Conservation (phyloP, 2,113 vertebrate species). For the Malurus cyaneus region DNA sequence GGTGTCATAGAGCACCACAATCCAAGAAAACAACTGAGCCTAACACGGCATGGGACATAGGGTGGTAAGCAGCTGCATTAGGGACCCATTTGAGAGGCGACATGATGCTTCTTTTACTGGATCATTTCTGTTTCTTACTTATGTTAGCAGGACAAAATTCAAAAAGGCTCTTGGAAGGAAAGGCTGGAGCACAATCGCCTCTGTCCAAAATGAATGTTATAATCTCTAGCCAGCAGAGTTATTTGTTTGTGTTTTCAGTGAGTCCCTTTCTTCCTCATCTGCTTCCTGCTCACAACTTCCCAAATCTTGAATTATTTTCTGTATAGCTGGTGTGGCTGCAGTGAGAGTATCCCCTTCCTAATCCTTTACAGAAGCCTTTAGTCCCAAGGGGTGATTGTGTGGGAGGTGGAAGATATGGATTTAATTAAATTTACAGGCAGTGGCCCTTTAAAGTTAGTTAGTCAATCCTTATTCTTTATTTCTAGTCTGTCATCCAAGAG, state of each 20-base stretch:
- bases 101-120: neutral
- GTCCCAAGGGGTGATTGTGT: constrained; percentile 26
- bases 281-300: constrained; percentile 42
- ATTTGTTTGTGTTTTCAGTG: constrained; percentile 52
- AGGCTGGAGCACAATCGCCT: neutral
- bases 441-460: constrained; percentile 26
- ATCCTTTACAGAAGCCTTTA: constrained; percentile 46
- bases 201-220: neutral
- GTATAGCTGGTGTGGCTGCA: neutral
- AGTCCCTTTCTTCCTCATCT: constrained; percentile 39
- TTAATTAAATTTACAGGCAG: constrained; percentile 58
- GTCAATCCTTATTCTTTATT: constrained; percentile 9
- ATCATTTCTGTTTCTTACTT: neutral
- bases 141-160: neutral
- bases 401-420: constrained; percentile 37
- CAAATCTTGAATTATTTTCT: constrained; percentile 49
- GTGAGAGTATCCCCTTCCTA: constrained; percentile 47
- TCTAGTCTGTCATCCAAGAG: neutral
- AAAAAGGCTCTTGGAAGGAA: neutral
- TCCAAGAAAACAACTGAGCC: neutral
- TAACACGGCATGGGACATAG: neutral
- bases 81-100: neutral
- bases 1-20: neutral
- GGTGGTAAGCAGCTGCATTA: neutral
- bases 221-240: constrained; percentile 27